These are phyloP conservation scores for Gymnarchus niloticus DNA, from an alignment of 2,113 vertebrate species.

Conservation along the genomic window DNA sequence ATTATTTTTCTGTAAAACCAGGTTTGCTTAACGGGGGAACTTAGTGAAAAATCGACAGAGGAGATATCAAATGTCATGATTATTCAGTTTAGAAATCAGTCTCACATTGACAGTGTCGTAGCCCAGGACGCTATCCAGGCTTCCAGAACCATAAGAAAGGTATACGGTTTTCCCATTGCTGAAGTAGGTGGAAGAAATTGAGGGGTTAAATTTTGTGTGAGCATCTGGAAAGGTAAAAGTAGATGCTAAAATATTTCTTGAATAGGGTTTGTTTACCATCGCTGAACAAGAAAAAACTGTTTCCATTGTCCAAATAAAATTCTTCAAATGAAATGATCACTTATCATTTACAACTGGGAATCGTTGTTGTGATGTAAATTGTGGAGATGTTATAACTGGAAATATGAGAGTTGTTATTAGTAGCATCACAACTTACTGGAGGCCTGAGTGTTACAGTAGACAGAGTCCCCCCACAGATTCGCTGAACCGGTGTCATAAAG, in stretches of 20 bases:
- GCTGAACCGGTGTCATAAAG: conserved; percentile 56
- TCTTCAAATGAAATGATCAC: neutral
- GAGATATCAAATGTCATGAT: no score
- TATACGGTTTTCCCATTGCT: conserved; percentile 44
- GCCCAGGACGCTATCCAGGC: conserved; percentile 48
- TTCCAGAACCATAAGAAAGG: conserved; percentile 47
- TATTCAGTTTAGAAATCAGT: neutral
- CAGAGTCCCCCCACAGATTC: conserved; percentile 56
- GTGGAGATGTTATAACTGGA: neutral
- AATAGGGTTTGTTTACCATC: no score
- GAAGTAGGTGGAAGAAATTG: conserved; percentile 47
- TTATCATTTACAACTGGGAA: neutral
- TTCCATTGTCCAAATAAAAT: neutral
- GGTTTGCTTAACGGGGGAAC: neutral
- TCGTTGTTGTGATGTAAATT: neutral
- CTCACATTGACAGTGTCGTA: conserved; percentile 55
- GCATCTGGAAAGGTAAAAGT: conserved; percentile 34
- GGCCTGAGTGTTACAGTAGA: conserved; percentile 49
- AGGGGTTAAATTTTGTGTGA: conserved; percentile 49
- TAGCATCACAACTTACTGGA: conserved; percentile 46
- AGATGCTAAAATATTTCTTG: no score
- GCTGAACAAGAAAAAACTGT: neutral
- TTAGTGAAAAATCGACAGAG: neutral
- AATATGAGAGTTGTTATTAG: neutral
- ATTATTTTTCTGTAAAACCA: neutral